phyloP scores from a whole-genome alignment of 2,113 vertebrate genomes.

The Micronisus gabar region DNA sequence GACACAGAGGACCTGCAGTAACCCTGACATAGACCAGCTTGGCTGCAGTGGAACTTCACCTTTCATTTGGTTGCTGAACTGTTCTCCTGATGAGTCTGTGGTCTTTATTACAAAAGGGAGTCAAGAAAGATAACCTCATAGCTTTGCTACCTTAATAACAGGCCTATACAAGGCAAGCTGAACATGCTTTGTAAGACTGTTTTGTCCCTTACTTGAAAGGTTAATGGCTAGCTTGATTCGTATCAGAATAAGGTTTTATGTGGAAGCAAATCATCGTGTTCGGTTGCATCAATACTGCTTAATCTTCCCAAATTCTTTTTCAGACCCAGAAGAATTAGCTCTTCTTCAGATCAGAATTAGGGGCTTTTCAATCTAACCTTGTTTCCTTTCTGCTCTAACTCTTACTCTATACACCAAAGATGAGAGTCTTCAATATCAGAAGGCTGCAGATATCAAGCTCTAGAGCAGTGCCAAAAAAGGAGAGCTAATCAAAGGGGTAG shows the following conservation, averaged over 20 bases:
- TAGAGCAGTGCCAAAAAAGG: not conserved
- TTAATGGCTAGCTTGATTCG: not conserved
- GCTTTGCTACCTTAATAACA: not conserved
- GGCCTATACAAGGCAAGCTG: not conserved
- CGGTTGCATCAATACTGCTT: not conserved
- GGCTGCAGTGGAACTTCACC: not conserved
- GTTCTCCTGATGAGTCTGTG: not conserved
- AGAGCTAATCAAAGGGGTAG: not conserved
- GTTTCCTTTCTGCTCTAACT: not conserved
- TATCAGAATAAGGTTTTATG: not conserved
- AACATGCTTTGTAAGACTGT: not conserved
- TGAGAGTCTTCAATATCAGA: not conserved
- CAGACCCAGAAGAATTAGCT: not conserved
- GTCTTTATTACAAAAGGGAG: not conserved
- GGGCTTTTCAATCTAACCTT: not conserved
- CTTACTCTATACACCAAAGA: not conserved
- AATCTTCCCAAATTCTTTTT: not conserved
- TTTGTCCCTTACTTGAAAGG: not conserved
- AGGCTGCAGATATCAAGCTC: not conserved
- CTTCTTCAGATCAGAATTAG: not conserved
- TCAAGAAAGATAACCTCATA: not conserved
- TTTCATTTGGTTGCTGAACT: not conserved
- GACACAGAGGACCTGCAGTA: not conserved
- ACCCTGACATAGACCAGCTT: not conserved
- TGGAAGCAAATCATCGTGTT: not conserved